Evolutionary conservation across 1,140 invertebrate genomes (phyloP).

Genomic region (Drosophila nigromelanica): DNA sequence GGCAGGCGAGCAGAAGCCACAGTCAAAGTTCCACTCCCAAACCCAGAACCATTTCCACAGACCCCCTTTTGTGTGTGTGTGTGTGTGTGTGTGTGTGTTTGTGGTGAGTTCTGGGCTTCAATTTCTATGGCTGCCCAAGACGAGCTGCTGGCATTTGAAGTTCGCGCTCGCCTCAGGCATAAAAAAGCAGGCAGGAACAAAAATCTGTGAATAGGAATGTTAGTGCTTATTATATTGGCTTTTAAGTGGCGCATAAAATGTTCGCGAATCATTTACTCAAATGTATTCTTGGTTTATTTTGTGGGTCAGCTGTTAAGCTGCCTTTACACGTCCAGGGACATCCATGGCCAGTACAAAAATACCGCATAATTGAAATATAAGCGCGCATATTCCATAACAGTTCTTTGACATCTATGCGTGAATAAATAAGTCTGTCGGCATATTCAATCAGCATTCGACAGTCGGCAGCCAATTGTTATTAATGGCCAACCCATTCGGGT

Average conservation of each 20-base stretch:
- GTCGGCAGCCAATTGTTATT: conserved; percentile 56
- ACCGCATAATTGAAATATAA: conserved; percentile 55
- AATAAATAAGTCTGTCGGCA: conserved; percentile 47
- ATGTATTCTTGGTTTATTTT: conserved; percentile 11
- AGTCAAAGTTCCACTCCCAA: neutral
- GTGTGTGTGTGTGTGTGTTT: conserved; percentile 23
- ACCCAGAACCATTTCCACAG: neutral
- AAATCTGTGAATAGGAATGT: conserved; percentile 40
- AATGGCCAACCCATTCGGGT: conserved; percentile 40
- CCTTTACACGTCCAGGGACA: conserved; percentile 32
- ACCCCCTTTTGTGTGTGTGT: conserved; percentile 5
- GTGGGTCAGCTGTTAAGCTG: conserved; percentile 22
- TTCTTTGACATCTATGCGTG: conserved; percentile 62
- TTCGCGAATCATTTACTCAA: neutral
- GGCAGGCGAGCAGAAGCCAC: conserved; percentile 37
- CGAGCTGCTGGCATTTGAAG: too few relatives aligned
- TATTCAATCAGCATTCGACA: conserved; percentile 63
- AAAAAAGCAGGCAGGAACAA: conserved; percentile 25
- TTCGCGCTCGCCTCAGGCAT: conserved; percentile 24
- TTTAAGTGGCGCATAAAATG: conserved; percentile 39
- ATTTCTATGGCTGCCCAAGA: conserved; percentile 61
- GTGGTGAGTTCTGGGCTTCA: conserved; percentile 49
- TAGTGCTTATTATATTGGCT: conserved; percentile 29
- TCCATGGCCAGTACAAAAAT: conserved; percentile 6
- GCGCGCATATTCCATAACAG: conserved; percentile 25